Evolutionary conservation across 2,888 invertebrate genomes (phyloP).

Genomic region (Fragum whitleyi): DNA sequence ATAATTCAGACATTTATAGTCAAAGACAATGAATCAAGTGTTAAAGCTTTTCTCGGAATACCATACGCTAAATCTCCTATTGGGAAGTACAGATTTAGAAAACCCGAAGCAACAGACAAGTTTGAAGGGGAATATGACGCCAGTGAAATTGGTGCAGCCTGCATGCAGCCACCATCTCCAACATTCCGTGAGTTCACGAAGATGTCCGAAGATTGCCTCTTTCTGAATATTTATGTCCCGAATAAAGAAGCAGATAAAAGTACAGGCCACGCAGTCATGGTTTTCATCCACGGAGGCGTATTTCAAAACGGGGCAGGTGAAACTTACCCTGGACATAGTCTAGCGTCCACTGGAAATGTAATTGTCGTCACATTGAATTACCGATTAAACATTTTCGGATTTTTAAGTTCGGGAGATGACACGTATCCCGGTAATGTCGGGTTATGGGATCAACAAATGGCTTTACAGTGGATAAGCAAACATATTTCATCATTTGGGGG

Average conservation of each 20-base stretch:
- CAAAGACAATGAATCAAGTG: not conserved
- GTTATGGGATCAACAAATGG: conserved; percentile 68
- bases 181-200: conserved; percentile 9
- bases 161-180: not conserved
- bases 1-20: not conserved
- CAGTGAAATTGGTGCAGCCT: not conserved
- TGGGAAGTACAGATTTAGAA: conserved; percentile 3
- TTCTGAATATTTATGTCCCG: conserved; percentile 64
- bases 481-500: conserved; percentile 66
- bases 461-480: conserved; percentile 68
- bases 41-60: conserved; percentile 15
- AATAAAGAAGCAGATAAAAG: not conserved
- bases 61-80: conserved; percentile 19
- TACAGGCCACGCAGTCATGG: conserved; percentile 43
- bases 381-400: conserved; percentile 66
- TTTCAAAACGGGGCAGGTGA: conserved; percentile 39
- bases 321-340: conserved; percentile 24
- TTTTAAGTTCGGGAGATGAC: conserved; percentile 60
- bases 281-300: conserved; percentile 55
- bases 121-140: conserved; percentile 11
- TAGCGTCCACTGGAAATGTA: conserved; percentile 48
- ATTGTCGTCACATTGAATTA: conserved; percentile 68
- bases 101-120: not conserved
- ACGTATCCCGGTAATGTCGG: conserved; percentile 68
- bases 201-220: conserved; percentile 64